These are phyloP conservation scores for Magallana ariakensis DNA, from an alignment of 1,140 invertebrate genomes.

Conservation along the genomic window DNA sequence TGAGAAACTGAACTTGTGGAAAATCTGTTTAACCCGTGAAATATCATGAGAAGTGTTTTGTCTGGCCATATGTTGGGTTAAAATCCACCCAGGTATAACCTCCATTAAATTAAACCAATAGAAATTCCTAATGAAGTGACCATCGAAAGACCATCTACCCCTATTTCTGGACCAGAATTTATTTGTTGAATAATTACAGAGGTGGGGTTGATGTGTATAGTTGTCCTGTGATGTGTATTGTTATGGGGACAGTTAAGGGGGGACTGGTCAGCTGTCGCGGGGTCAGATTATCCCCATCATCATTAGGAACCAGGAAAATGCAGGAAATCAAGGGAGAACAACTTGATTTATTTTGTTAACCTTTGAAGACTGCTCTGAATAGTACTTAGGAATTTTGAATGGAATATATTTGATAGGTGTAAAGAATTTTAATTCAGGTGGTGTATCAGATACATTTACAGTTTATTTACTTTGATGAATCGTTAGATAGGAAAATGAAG, in stretches of 20 bases:
- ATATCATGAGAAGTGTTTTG: background rate
- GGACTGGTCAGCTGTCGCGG: constrained; percentile 5
- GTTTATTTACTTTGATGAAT: too few species aligned
- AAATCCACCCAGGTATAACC: background rate
- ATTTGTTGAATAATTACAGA: constrained; percentile 7
- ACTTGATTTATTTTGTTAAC: constrained; percentile 1
- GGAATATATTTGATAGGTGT: too few species aligned
- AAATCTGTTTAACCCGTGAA: too few species aligned
- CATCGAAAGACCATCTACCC: background rate
- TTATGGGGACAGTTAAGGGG: constrained; percentile 17
- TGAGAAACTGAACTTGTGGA: background rate
- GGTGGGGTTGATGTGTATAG: background rate
- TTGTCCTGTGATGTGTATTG: background rate
- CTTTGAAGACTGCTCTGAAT: too few species aligned
- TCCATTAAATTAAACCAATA: background rate
- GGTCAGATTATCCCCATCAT: constrained; percentile 13
- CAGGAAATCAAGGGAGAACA: constrained; percentile 15
- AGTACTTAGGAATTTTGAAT: too few species aligned
- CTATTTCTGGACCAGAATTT: background rate
- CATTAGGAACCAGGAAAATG: background rate
- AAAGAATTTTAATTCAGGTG: too few species aligned
- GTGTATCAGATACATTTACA: too few species aligned
- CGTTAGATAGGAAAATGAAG: too few species aligned
- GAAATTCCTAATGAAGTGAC: constrained; percentile 9
- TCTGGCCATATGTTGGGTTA: background rate